These are phyloP conservation scores for Myopa testacea DNA, from an alignment of 2,888 invertebrate genomes.

Conservation along the genomic window DNA sequence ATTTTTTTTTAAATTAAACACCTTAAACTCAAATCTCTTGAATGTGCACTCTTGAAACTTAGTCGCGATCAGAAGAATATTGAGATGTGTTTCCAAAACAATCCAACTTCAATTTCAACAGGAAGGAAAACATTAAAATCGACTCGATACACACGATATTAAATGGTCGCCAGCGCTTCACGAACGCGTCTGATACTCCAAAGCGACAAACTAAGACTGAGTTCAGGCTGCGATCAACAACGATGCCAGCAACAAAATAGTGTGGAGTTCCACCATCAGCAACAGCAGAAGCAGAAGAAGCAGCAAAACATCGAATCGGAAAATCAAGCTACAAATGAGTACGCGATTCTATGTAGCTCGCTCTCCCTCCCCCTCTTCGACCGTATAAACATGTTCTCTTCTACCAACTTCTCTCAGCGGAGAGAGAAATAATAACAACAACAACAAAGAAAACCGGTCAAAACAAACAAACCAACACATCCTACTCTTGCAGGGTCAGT, in stretches of 20 bases:
- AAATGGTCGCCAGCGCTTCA: background rate
- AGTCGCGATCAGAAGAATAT: too few species aligned
- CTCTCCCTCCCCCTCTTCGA: background rate
- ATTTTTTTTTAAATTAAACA: too few species aligned
- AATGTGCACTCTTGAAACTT: too few species aligned
- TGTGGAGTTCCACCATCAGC: slow-evolving; percentile 1
- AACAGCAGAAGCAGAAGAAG: slow-evolving; percentile 4
- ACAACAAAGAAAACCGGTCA: slow-evolving; percentile 15
- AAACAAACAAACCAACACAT: background rate
- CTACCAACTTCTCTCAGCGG: too few species aligned
- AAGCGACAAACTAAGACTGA: slow-evolving; percentile 32
- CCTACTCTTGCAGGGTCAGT: slow-evolving; percentile 4
- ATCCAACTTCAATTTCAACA: too few species aligned
- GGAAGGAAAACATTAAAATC: background rate
- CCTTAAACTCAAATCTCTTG: too few species aligned
- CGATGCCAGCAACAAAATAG: background rate
- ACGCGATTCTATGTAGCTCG: background rate
- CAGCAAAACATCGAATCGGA: background rate
- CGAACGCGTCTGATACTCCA: background rate
- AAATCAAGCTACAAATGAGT: background rate
- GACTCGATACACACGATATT: background rate
- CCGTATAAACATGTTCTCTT: background rate
- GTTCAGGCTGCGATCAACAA: slow-evolving; percentile 15
- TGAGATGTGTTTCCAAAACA: too few species aligned
- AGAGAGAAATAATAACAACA: background rate